Conservation (phyloP, 2,888 invertebrate genomes). For the Eustalomyia histrio region DNA sequence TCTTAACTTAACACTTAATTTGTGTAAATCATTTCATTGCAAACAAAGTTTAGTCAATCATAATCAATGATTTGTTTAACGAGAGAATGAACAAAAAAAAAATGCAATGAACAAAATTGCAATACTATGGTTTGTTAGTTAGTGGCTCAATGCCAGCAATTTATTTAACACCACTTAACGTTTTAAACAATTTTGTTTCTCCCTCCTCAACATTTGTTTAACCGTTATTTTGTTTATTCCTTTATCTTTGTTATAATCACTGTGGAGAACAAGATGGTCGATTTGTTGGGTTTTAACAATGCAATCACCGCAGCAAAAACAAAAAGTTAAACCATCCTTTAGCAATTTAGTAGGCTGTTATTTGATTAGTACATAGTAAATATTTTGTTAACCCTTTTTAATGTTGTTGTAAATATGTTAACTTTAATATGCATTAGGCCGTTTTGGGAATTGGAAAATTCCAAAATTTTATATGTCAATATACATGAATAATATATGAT, state of each 20-base stretch:
- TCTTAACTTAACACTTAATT: constrained; percentile 1
- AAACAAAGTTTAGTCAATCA: constrained; percentile 39
- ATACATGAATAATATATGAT: too few species aligned
- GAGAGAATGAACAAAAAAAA: not conserved
- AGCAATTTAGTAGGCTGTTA: constrained; percentile 15
- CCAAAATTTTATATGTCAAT: too few species aligned
- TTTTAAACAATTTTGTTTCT: not conserved
- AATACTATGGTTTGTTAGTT: constrained; percentile 30
- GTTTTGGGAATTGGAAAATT: too few species aligned
- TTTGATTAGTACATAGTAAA: not conserved
- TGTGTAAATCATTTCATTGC: constrained; percentile 18
- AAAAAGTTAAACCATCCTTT: constrained; percentile 21
- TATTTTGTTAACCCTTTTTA: not conserved
- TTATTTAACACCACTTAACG: constrained; percentile 26
- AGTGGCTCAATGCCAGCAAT: constrained; percentile 45
- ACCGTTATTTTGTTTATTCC: not conserved
- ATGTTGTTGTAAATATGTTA: too few species aligned
- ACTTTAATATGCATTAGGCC: too few species aligned
- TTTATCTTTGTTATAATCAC: constrained; percentile 24
- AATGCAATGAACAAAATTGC: constrained; percentile 14
- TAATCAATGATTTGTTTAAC: constrained; percentile 41
- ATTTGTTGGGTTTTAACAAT: constrained; percentile 5
- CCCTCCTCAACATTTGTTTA: constrained; percentile 22
- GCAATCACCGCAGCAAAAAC: constrained; percentile 2
- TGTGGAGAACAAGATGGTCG: constrained; percentile 20